Evolutionary conservation across 2,888 invertebrate genomes (phyloP), one percentile per base, ranked within the genome.

Genomic region (Acheta domesticus): DNA sequence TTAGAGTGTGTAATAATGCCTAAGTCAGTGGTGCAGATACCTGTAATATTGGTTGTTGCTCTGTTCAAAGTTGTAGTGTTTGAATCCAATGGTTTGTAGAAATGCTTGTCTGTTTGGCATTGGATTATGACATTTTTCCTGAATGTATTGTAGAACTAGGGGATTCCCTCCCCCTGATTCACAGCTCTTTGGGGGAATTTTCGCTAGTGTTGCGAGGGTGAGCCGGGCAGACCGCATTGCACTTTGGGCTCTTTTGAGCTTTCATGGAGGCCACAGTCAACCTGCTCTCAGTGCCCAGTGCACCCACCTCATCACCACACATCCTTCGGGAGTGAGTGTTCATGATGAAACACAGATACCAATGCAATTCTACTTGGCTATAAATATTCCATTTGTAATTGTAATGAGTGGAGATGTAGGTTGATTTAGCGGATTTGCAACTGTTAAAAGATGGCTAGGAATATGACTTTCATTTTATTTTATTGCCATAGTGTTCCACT

Each of bases 221-320:
- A 91, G 90, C 84, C 88, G 89, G 12, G 87, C 89, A 48, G 98
- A 98, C 88, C 90, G 92, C 62, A 91, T 93, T 84, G 88, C 91
- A 73, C 85, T 98, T 79, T 97, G 95, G 92, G 94, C 94, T 2
- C 91, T 97, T 87, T 91, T 97, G 80, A 94, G 94, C 1, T 94
- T 91, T 85, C 90, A 96, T 88, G 98, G 98, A 82, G 98, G 97
- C 16, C 89, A 89, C 83, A 94, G 94, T 83, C 92, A 93, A 84
- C 87, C 92, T 80, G 91, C 90, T 84, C 89, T 98, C 82, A 91
- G 92, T 86, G 88, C 89, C 82, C 89, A 89, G 84, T 94, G 94
- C 85, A 96, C 96, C 80, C 97, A 97, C 89, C 89, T 98, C 81
- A 91, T 98, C 83, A 92, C 93, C 84, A 92, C 93, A 62, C 90